Evolutionary conservation across 2,888 invertebrate species (phyloP).

Genomic region (Conomelus anceps): DNA sequence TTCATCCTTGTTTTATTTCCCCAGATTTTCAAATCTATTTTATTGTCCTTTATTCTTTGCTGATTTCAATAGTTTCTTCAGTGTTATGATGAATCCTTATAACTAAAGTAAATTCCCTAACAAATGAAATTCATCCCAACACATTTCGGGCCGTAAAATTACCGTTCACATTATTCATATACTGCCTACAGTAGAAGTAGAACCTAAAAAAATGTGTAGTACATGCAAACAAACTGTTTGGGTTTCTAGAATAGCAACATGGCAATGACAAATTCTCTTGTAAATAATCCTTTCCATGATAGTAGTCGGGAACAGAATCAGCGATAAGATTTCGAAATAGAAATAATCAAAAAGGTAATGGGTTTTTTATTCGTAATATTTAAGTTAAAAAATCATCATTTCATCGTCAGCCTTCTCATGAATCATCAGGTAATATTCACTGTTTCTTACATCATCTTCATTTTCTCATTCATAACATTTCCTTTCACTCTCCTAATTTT

Average conservation of each 20-base stretch:
- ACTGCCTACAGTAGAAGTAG: no score
- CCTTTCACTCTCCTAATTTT: not conserved
- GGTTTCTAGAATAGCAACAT: no score
- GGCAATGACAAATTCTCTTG: not conserved
- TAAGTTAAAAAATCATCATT: not conserved
- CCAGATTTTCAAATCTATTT: not conserved
- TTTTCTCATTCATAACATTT: not conserved
- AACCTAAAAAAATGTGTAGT: not conserved
- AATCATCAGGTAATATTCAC: not conserved
- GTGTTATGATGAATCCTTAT: not conserved
- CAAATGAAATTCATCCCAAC: no score
- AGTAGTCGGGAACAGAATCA: not conserved
- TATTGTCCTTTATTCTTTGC: not conserved
- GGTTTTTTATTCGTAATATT: slow-evolving; percentile 1
- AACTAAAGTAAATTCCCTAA: not conserved
- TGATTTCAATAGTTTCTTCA: not conserved
- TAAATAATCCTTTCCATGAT: not conserved
- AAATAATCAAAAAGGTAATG: not conserved
- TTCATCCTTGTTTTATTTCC: no score
- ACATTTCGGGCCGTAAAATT: no score
- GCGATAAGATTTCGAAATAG: not conserved
- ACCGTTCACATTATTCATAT: no score
- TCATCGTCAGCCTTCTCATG: not conserved
- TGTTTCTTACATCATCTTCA: not conserved
- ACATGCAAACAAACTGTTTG: not conserved